phyloP scores from a whole-genome alignment of 2,113 vertebrate species.

The Paramisgurnus dabryanus region DNA sequence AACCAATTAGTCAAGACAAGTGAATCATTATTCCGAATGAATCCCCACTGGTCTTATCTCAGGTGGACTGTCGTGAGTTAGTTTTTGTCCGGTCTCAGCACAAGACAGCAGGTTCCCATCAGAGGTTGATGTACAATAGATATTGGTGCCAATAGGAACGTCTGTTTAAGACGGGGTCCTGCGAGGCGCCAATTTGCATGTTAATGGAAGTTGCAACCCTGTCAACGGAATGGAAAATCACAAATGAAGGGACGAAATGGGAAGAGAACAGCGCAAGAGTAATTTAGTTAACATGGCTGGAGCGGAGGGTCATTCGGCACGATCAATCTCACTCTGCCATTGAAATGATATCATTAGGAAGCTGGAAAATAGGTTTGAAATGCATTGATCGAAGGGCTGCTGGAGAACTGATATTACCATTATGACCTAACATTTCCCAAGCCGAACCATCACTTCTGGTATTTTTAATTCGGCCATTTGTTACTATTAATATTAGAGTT shows the following conservation, averaged over 20 bases:
- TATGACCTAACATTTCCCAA: slow-evolving; percentile 27
- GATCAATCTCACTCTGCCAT: slow-evolving; percentile 50
- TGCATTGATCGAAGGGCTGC: slow-evolving; percentile 38
- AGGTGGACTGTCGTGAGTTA: not conserved
- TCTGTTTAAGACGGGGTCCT: slow-evolving; percentile 61
- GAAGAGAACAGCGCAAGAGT: slow-evolving; percentile 31
- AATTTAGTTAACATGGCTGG: slow-evolving; percentile 51
- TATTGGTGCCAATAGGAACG: slow-evolving; percentile 48
- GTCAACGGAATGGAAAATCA: slow-evolving; percentile 61
- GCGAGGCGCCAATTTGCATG: slow-evolving; percentile 54
- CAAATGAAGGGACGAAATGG: slow-evolving; percentile 50
- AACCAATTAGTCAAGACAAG: not conserved
- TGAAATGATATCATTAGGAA: slow-evolving; percentile 51
- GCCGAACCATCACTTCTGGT: not conserved
- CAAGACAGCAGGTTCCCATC: slow-evolving; percentile 26
- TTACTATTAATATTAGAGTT: not conserved
- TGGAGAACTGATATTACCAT: slow-evolving; percentile 14
- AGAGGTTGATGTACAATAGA: slow-evolving; percentile 11
- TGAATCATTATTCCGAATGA: not conserved
- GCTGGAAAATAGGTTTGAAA: slow-evolving; percentile 36
- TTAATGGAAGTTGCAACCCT: slow-evolving; percentile 67
- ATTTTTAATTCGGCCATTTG: not conserved
- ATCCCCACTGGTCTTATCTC: not conserved
- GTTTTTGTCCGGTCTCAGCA: slow-evolving; percentile 51
- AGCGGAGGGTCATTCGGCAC: slow-evolving; percentile 41